Percentiles rank a stretch among this genome's conserved stretches.
phyloP scores from a whole-genome alignment of 2,797 vertebrate species.

The Brotula barbata region DNA sequence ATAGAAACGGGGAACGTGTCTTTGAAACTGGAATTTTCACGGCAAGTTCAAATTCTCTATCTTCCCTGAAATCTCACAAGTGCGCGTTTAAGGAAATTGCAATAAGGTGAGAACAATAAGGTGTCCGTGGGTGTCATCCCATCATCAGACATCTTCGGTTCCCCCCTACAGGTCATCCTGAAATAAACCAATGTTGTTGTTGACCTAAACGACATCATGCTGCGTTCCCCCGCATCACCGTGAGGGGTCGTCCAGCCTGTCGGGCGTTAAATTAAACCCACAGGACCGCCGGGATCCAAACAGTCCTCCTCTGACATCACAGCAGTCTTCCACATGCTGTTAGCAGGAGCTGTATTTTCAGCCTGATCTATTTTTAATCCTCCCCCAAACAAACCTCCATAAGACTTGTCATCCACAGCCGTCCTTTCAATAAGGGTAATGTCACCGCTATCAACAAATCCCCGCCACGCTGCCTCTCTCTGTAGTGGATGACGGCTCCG shows the following conservation, averaged over 20 bases:
- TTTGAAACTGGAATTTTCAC: conserved; percentile 44
- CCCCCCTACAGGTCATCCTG: conserved; percentile 34
- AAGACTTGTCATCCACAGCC: conserved; percentile 71
- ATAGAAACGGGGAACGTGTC: conserved; percentile 65
- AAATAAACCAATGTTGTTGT: conserved; percentile 42
- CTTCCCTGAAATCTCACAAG: no score
- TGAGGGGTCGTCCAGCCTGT: conserved; percentile 52
- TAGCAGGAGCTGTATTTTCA: conserved; percentile 56
- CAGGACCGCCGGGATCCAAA: conserved; percentile 52
- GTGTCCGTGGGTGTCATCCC: not conserved
- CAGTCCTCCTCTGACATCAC: conserved; percentile 40
- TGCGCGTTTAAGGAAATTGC: no score
- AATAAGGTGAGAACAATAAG: no score
- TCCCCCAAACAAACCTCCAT: conserved; percentile 59
- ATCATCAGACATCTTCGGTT: conserved; percentile 35
- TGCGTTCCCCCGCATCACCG: conserved; percentile 58
- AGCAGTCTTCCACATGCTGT: conserved; percentile 47
- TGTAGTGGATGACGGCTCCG: conserved; percentile 55
- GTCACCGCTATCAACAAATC: conserved; percentile 70
- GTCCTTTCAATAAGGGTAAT: conserved; percentile 75
- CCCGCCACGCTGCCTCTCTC: conserved; percentile 46
- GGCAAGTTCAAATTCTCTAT: no score
- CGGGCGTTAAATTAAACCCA: conserved; percentile 55
- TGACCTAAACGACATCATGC: conserved; percentile 31
- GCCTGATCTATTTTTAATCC: conserved; percentile 78